Conservation (phyloP, 2,113 vertebrate genomes). For the Megatriorchis doriae region DNA sequence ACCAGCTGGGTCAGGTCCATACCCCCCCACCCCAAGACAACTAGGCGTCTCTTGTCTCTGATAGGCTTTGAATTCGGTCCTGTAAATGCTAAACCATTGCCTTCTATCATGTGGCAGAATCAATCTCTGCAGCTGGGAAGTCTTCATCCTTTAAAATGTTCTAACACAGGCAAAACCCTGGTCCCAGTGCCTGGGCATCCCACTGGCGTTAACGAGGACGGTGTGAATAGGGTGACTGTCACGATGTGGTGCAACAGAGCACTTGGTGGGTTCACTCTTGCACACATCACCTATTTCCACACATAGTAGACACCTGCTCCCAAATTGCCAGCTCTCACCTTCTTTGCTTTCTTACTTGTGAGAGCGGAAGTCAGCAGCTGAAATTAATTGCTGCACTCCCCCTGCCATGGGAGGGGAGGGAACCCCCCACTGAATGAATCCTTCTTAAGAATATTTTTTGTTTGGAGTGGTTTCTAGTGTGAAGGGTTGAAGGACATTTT, state of each 20-base stretch:
- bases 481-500: neutral
- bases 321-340: conserved; percentile 11
- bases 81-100: neutral
- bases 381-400: neutral
- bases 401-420: neutral
- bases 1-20: neutral
- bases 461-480: neutral
- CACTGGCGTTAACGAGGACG: neutral
- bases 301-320: conserved; percentile 34
- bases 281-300: neutral
- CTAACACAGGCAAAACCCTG: neutral
- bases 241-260: neutral
- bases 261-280: neutral
- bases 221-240: neutral
- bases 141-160: neutral
- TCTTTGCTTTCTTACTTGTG: neutral
- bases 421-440: neutral
- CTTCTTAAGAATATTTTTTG: neutral
- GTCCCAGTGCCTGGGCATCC: neutral
- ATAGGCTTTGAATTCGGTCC: neutral
- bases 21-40: neutral
- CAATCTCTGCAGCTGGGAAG: neutral
- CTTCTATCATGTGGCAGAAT: neutral
- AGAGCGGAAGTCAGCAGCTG: neutral
- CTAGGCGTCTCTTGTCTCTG: neutral